Conservation (phyloP, 1,140 invertebrate genomes). For the Triops cancriformis region DNA sequence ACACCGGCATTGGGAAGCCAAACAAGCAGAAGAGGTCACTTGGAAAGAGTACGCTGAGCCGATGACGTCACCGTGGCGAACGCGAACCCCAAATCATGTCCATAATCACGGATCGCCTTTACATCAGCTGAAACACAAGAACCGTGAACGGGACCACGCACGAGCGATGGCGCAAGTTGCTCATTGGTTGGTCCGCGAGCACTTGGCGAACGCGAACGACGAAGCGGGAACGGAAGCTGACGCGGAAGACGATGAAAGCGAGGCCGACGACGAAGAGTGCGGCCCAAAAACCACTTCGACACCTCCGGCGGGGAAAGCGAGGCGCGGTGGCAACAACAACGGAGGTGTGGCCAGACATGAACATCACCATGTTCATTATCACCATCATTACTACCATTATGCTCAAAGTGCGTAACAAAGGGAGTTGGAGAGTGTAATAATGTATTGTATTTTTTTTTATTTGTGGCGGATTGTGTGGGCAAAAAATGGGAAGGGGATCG, state of each 20-base stretch:
- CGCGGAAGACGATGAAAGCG: background rate
- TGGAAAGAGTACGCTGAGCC: constrained; percentile 22
- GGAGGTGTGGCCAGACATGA: constrained; percentile 43
- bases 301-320: constrained; percentile 29
- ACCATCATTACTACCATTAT: constrained; percentile 75
- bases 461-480: no score
- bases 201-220: constrained; percentile 32
- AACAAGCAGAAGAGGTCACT: constrained; percentile 22
- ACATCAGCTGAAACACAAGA: constrained; percentile 53
- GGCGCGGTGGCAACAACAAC: constrained; percentile 32
- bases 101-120: constrained; percentile 40
- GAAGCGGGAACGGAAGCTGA: constrained; percentile 25
- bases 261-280: constrained; percentile 18
- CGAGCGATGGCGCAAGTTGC: constrained; percentile 57
- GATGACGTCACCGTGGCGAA: constrained; percentile 30
- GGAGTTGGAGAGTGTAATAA: background rate
- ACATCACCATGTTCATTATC: constrained; percentile 65
- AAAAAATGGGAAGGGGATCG: background rate
- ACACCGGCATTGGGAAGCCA: constrained; percentile 33
- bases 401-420: constrained; percentile 46
- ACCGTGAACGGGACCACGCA: constrained; percentile 56
- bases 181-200: constrained; percentile 42
- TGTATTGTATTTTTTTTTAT: background rate
- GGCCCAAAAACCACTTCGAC: constrained; percentile 30
- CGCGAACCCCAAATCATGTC: constrained; percentile 26